phyloP scores from a whole-genome alignment of 2,797 vertebrate species.

The Myoxocephalus aenaeus region DNA sequence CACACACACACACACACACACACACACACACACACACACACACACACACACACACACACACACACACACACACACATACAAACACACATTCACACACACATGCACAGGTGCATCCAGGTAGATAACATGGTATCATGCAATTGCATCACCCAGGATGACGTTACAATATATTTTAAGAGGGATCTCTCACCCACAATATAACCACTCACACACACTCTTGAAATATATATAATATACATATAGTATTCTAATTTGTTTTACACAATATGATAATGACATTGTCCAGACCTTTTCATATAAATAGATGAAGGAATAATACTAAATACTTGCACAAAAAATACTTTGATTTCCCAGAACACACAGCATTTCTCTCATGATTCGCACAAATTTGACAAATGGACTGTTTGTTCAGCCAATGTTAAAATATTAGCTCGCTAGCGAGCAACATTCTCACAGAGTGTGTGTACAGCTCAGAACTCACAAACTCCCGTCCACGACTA shows the following conservation, averaged over 20 bases:
- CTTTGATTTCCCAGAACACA: background rate
- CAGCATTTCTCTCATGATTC: background rate
- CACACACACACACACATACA: background rate
- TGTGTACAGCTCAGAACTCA: background rate
- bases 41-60: conserved; percentile 10
- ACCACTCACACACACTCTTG: background rate
- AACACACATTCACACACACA: background rate
- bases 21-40: background rate
- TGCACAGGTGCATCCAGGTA: conserved; percentile 33
- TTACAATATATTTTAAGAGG: background rate
- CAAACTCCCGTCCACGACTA: background rate
- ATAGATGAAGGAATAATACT: background rate
- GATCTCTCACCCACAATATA: conserved; percentile 10
- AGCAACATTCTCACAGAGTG: background rate
- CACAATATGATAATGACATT: background rate
- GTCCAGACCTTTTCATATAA: background rate
- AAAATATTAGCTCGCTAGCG: background rate
- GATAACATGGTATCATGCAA: conserved; percentile 26
- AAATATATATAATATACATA: background rate
- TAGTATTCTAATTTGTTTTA: background rate
- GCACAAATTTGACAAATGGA: background rate
- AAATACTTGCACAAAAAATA: background rate
- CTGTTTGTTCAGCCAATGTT: too few relatives aligned
- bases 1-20: conserved; percentile 5
- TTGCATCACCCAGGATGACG: conserved; percentile 11